These are phyloP conservation scores for Palythoa grandis DNA, from an alignment of 92 coral and sea anemone genomes.

Conservation along the genomic window DNA sequence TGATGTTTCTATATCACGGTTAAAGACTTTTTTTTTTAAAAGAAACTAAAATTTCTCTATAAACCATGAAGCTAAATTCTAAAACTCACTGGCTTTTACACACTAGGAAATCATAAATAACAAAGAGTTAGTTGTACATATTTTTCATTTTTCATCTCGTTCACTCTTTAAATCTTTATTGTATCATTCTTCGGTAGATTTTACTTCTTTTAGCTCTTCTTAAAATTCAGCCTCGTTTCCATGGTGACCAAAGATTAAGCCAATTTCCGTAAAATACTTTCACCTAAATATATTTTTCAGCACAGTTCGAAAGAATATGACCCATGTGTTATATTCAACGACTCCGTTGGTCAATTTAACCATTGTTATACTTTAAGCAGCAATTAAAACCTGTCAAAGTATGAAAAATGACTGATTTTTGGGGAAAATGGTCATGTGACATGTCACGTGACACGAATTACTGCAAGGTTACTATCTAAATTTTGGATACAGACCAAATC, in stretches of 20 bases:
- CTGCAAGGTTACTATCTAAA: no score
- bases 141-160: constrained; percentile 21
- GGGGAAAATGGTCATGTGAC: no score
- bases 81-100: neutral
- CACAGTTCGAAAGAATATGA: no score
- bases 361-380: no score
- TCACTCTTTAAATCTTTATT: constrained; percentile 19
- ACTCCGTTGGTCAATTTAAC: no score
- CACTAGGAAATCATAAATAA: constrained; percentile 18
- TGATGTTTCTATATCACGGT: neutral
- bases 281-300: no score
- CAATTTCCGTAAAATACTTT: no score
- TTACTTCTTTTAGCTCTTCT: constrained; percentile 17
- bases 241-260: no score
- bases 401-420: neutral
- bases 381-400: no score
- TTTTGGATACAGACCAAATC: constrained; percentile 12
- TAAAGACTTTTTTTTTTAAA: neutral
- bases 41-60: neutral
- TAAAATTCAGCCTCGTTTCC: constrained; percentile 18
- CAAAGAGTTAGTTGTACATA: constrained; percentile 26
- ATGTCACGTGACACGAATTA: no score
- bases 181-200: constrained; percentile 18
- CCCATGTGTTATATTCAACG: no score
- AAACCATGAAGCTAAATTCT: neutral